Base-by-base conservation (phyloP, 1,140 invertebrate species). In the Araneus ventricosus region DNA sequence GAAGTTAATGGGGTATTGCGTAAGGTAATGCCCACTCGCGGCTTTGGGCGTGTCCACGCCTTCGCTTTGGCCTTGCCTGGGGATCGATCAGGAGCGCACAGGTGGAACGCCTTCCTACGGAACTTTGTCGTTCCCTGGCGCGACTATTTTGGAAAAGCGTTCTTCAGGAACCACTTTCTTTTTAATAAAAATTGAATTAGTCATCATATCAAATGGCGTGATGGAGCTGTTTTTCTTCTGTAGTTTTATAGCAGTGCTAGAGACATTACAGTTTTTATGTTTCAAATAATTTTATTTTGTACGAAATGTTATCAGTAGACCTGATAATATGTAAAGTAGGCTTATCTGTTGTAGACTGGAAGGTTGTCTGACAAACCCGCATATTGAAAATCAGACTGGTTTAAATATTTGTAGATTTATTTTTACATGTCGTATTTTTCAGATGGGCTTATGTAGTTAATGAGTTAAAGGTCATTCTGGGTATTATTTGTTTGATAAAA, bases 11-110 rank as follows among this genome's bases (percentile, higher is more conserved):
- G 30, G 30, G 84, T 34, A 34, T 86, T 86, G 57, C 84, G 84
- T 86, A 86, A 86, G 30, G 52, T 37, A 20, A 41, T 37, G 61
- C 86, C 86, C 86, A 88, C 86, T 88, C 86, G 41, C 34, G 27
- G 84, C 45, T 86, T 59, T 34, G 86, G 61, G 86, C 63, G 86
- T 88, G 86, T 45, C 86, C 61, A 45, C 86, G 86, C 86, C 86
- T 88, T 88, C 86, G 86, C 86, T 88, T 88, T 88, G 86, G 86
- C 86, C 86, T 88, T 88, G 86, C 86, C 86, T 88, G 24, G 63
- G 61, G 86, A 39, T 88, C 84, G 84, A 86, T 82, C 70, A 37
- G 30, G 70, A 75, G 70, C 70, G 84, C 45, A 61, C 45, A 86
- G 84, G 84, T 86, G 57, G 84, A 45, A 59, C 45, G 57, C 84